Percentiles rank a stretch among this genome's conserved stretches.
These are phyloP conservation scores for Coelopa pilipes DNA, from an alignment of 2,888 invertebrate genomes.

Conservation along the genomic window DNA sequence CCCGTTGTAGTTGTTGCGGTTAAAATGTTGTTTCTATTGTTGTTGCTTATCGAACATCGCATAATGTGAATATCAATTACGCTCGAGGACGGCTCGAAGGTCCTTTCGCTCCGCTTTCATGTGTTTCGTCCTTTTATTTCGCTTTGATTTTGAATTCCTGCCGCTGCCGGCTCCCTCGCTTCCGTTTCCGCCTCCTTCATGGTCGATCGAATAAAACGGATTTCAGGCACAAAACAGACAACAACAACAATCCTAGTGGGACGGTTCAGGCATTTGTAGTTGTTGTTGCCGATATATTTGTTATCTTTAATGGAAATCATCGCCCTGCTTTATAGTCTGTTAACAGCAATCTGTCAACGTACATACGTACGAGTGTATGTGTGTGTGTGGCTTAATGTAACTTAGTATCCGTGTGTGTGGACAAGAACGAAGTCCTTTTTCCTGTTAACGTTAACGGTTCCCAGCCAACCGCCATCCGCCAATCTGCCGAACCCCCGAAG, in stretches of 20 bases:
- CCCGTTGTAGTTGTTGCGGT: slow-evolving; percentile 2
- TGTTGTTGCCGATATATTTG: slow-evolving; percentile 5
- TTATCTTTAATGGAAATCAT: slow-evolving; percentile 30
- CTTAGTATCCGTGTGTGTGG: no score
- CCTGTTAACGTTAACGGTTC: no score
- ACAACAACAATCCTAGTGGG: slow-evolving; percentile 13
- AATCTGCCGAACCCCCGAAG: no score
- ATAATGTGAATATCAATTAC: slow-evolving; percentile 33
- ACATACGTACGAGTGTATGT: no score
- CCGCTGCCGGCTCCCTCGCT: neutral
- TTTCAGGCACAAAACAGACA: neutral
- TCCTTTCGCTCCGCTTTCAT: neutral
- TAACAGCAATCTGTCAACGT: no score
- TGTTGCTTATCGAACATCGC: slow-evolving; percentile 26
- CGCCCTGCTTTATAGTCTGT: neutral
- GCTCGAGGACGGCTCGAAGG: neutral
- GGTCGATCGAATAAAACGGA: slow-evolving; percentile 22
- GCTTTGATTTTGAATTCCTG: slow-evolving; percentile 14
- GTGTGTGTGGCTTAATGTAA: no score
- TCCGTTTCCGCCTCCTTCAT: no score
- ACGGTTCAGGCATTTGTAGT: neutral
- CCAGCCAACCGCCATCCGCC: no score
- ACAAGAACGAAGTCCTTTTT: no score
- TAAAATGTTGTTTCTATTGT: neutral
- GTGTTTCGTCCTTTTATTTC: neutral